phyloP scores from a whole-genome alignment of 2,113 vertebrate species.

The Genyomyrus donnyi region DNA sequence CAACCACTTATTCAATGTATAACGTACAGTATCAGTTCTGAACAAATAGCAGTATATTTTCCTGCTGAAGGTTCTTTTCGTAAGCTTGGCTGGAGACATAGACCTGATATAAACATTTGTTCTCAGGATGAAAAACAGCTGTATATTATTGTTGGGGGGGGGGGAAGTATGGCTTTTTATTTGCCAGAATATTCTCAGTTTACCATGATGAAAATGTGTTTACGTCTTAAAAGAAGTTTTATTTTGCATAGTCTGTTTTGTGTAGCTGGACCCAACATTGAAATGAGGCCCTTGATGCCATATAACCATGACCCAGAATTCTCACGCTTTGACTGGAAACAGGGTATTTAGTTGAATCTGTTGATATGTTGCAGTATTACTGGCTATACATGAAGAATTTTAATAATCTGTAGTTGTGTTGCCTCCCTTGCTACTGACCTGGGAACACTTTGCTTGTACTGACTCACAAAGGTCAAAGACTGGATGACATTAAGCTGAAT shows the following conservation, averaged over 20 bases:
- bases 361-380: background rate
- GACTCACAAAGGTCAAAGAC: background rate
- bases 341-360: background rate
- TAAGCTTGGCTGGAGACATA: background rate
- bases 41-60: background rate
- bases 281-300: background rate
- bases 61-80: background rate
- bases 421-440: background rate
- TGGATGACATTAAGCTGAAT: background rate
- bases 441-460: background rate
- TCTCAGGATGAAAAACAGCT: background rate
- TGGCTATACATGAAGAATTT: background rate
- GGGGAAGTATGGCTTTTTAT: background rate
- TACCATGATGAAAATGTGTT: background rate
- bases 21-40: background rate
- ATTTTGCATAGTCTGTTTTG: background rate
- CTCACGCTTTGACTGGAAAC: background rate
- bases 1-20: background rate
- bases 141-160: background rate
- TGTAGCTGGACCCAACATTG: background rate
- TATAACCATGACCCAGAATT: background rate
- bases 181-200: background rate
- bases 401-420: background rate
- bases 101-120: background rate
- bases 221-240: background rate